Evolutionary conservation across 2,888 invertebrate species (phyloP).

Genomic region (Oasisia sp.): DNA sequence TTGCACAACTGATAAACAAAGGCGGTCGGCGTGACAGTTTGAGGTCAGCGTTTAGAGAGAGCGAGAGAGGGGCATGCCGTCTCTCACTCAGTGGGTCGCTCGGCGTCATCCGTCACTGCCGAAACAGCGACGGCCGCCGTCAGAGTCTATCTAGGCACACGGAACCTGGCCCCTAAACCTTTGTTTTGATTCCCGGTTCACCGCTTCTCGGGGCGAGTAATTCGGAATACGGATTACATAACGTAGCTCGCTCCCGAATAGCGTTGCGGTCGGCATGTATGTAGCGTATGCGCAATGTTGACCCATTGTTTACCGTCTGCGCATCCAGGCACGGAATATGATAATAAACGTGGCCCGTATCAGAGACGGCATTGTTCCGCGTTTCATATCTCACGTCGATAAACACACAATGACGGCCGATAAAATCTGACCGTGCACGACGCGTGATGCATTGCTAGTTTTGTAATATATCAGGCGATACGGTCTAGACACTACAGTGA

Average conservation of each 20-base stretch:
- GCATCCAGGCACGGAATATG: not conserved
- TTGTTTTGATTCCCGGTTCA: not conserved
- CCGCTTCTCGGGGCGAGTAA: not conserved
- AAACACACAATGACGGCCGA: not conserved
- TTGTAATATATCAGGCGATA: not conserved
- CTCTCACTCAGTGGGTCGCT: not conserved
- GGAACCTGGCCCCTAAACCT: not conserved
- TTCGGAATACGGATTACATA: not conserved
- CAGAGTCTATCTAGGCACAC: not conserved
- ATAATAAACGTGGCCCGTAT: conserved; percentile 10
- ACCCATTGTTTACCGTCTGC: not conserved
- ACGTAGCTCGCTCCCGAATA: not conserved
- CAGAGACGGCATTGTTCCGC: not conserved
- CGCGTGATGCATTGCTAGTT: not conserved
- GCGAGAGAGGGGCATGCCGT: not conserved
- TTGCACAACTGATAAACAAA: conserved; percentile 17
- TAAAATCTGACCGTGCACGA: not conserved
- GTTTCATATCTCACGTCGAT: not conserved
- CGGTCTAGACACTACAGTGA: not conserved
- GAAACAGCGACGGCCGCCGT: not conserved
- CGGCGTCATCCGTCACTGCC: not conserved
- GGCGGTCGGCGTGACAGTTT: not conserved
- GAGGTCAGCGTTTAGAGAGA: not conserved
- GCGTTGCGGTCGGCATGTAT: not conserved
- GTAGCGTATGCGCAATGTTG: not conserved